phyloP scores from a whole-genome alignment of 2,797 vertebrate species.

The Alcedo quadribrachys region DNA sequence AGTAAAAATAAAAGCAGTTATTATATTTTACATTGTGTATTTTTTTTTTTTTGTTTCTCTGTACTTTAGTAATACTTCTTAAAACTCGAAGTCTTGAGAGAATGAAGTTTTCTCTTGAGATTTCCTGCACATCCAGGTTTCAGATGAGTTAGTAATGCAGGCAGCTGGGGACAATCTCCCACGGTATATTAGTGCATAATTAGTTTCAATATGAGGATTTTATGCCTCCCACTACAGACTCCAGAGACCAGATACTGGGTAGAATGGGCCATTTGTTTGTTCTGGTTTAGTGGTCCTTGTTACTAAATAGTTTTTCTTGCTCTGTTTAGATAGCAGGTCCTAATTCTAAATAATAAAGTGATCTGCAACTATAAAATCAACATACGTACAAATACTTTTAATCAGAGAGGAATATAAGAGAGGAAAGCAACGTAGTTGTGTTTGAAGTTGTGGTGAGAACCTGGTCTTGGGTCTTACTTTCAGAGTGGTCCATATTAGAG shows the following conservation, averaged over 20 bases:
- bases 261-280: constrained; percentile 38
- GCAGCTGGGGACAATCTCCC: constrained; percentile 53
- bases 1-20: neutral
- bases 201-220: constrained; percentile 62
- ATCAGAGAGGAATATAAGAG: neutral
- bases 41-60: neutral
- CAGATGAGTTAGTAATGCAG: constrained; percentile 52
- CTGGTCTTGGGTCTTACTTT: neutral
- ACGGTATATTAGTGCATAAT: constrained; percentile 56
- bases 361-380: neutral
- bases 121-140: constrained; percentile 49
- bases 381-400: neutral
- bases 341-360: neutral
- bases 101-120: constrained; percentile 35
- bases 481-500: neutral
- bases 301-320: neutral
- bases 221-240: constrained; percentile 57
- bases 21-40: neutral
- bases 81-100: neutral
- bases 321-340: neutral
- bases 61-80: constrained; percentile 30
- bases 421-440: accelerated
- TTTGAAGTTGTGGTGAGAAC: neutral
- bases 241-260: constrained; percentile 37
- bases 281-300: constrained; percentile 28